Evolutionary conservation across 2,113 vertebrate genomes (phyloP).

Genomic region (Corythaixoides concolor): DNA sequence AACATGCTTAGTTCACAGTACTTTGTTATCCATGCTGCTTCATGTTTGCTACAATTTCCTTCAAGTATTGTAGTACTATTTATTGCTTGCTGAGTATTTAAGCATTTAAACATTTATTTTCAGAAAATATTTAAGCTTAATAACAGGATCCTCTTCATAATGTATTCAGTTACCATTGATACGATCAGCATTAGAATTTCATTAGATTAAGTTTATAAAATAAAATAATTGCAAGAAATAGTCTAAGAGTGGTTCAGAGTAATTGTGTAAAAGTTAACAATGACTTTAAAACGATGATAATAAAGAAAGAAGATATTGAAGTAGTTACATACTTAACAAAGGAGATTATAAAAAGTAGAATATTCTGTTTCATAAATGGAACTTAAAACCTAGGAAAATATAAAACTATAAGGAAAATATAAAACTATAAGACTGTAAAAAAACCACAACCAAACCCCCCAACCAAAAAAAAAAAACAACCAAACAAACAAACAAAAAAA

Average conservation of each 20-base stretch:
- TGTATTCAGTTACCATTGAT: neutral
- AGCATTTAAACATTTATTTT: neutral
- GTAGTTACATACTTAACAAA: neutral
- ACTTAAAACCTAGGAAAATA: neutral
- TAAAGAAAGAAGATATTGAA: neutral
- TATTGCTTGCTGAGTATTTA: neutral
- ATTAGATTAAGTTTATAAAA: neutral
- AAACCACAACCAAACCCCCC: too few relatives aligned
- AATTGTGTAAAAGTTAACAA: neutral
- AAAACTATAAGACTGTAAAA: neutral
- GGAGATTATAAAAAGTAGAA: neutral
- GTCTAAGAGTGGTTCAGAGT: neutral
- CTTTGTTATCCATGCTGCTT: neutral
- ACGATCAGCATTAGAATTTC: neutral
- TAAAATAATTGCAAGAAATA: neutral
- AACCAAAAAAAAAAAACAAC: too few relatives aligned
- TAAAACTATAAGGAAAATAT: neutral
- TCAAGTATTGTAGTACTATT: neutral
- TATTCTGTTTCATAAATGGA: neutral
- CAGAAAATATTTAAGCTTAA: neutral
- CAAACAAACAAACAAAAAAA: too few relatives aligned
- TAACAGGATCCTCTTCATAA: neutral
- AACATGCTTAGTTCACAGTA: neutral
- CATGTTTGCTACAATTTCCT: neutral
- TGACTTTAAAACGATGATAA: neutral